Evolutionary conservation across 2,797 vertebrate species (phyloP), one percentile per base, ranked within the genome.

Genomic region (Intellagama lesueurii): DNA sequence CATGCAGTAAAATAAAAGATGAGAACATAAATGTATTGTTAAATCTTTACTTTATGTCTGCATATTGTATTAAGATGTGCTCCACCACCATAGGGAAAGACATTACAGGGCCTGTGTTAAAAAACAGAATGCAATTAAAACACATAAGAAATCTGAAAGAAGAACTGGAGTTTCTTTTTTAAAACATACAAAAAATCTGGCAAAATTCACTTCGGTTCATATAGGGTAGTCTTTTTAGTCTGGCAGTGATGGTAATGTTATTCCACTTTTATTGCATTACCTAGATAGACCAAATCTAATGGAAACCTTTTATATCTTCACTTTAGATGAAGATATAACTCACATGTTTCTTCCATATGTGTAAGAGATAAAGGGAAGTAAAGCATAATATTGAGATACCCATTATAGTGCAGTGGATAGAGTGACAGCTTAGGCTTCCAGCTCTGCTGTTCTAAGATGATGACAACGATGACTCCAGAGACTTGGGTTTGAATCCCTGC

Each of bases 1-100:
- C 95, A 96, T 89, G 95, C 94, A 94, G 92, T 94, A 96, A 97
- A 96, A 95, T 87, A 97, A 85, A 95, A 96, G 95, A 96, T 96
- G 96, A 94, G 87, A 95, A 96, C 95, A 95, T 92, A 93, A 96
- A 96, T 96, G 92, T 96, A 95, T 96, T 96, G 96, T 95, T 93
- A 83, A 94, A 96, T 95, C 35, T 56, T 91, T 88, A 92, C 32
- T 95, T 95, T 95, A 94, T 90, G 94, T 90, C 90, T 88, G 93
- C 66, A 91, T 94, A 94, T 92, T 93, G 93, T 89, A 95, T 87
- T 92, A 93, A 95, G 91, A 95, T 93, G 88, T n/a, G 32, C 91
- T 90, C 85, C 70, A 87, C 32, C 94, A 86, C 87, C 83, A 88
- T 89, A 95, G 82, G 85, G 84, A 87, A 92, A 90, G 49, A 91